phyloP scores from a whole-genome alignment of 2,888 invertebrate genomes.

The Scaptomyza flava region DNA sequence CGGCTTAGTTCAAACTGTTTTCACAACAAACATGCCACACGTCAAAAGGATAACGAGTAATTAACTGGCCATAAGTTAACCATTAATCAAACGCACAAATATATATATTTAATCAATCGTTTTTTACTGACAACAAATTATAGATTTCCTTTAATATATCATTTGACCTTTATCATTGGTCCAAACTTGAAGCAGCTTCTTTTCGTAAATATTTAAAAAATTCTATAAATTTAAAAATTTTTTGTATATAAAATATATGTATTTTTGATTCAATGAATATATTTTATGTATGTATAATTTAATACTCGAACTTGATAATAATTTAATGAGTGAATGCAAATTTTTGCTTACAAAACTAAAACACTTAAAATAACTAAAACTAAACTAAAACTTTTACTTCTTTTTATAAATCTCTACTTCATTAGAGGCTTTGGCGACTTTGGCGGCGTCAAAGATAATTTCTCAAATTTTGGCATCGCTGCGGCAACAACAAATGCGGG shows the following conservation, averaged over 20 bases:
- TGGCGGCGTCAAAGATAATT: slow-evolving; percentile 61
- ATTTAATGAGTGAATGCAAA: slow-evolving; percentile 46
- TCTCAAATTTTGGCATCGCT: slow-evolving; percentile 75
- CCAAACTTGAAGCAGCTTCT: too few species aligned
- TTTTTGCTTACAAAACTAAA: slow-evolving; percentile 43
- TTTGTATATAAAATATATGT: slow-evolving; percentile 24
- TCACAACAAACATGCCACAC: not conserved
- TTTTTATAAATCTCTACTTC: slow-evolving; percentile 28
- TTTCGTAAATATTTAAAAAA: too few species aligned
- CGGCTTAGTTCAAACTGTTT: slow-evolving; percentile 32
- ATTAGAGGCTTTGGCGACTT: slow-evolving; percentile 22
- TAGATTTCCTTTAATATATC: too few species aligned
- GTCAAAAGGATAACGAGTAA: slow-evolving; percentile 51
- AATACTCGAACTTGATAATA: slow-evolving; percentile 50
- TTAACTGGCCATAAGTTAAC: slow-evolving; percentile 74
- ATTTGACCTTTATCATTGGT: too few species aligned
- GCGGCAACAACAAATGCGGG: slow-evolving; percentile 27
- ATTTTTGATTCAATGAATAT: slow-evolving; percentile 59
- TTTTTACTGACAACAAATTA: not conserved
- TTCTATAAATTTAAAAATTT: not conserved
- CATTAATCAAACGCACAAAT: slow-evolving; percentile 69
- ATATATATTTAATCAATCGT: slow-evolving; percentile 9
- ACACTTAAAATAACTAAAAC: slow-evolving; percentile 45
- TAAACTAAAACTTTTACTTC: not conserved
- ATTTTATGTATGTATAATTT: slow-evolving; percentile 31